Evolutionary conservation across 2,797 vertebrate genomes (phyloP), one percentile per base, ranked within the genome.

Genomic region (Triplophysa bombifrons): DNA sequence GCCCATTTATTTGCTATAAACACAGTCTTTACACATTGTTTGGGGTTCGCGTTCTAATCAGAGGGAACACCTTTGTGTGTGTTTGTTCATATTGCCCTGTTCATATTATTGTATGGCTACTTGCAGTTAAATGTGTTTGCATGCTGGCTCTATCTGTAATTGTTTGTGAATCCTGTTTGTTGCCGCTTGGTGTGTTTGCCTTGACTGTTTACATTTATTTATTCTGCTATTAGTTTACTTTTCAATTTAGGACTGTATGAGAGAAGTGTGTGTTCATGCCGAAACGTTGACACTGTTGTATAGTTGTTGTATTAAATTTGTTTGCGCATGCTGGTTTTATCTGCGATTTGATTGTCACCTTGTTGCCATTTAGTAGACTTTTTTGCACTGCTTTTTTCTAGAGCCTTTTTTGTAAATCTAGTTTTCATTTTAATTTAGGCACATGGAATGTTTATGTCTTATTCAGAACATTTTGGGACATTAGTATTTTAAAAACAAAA

Each of bases 291-390:
- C n/a, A 51, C n/a, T 44, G 3, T 66, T 19, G 12, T 27, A 10
- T 64, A 30, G 16, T 76, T 85, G 85, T 58, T 66, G 41, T 34
- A 53, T 34, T 30, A 13, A 56, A 56, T 91, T 82, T 89, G 79
- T 74, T 22, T 53, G 16, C 34, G 44, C 22, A 61, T 34, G 60
- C 50, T 20, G 34, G 66, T 14, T 20, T 50, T 46, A 22, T 27
- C 27, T 69, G n/a, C 4, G n/a, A 46, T 60, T 38, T 60, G 20
- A 60, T 22, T 46, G 20, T 38, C 17, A 64, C 19, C 7, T 12
- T 65, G 3, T 63, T 63, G 27, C 27, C 60, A 51, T 30, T 58
- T 19, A 12, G 19, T 30, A 12, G 60, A 27, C 6, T 38, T 38
- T 7, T 38, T 30, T 30, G 3, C 2, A 30, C 38, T 38, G 48